Conservation (phyloP, 1,140 invertebrate genomes). For the Diploscapter pachys region DNA sequence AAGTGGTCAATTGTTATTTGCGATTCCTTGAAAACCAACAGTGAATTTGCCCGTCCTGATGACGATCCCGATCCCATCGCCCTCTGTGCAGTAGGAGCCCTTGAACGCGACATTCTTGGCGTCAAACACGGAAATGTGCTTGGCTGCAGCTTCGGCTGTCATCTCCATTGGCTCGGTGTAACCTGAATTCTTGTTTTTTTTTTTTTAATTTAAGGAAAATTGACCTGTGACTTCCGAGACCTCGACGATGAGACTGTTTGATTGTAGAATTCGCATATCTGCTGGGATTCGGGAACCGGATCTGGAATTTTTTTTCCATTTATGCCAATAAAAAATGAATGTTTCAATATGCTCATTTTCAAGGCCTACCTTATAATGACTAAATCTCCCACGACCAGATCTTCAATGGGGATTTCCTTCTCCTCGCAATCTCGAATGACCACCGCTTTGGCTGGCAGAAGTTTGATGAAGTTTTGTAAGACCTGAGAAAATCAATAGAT, state of each 20-base stretch:
- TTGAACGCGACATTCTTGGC: constrained; percentile 54
- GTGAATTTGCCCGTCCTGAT: constrained; percentile 56
- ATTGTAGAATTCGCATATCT: constrained; percentile 50
- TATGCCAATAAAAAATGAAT: background rate
- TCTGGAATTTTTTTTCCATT: constrained; percentile 22
- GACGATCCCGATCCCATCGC: constrained; percentile 55
- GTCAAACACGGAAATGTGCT: constrained; percentile 50
- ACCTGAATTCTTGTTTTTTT: constrained; percentile 58
- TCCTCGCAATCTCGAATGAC: constrained; percentile 56
- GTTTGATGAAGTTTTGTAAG: constrained; percentile 45
- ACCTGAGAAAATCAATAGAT: constrained; percentile 38
- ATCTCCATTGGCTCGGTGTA: constrained; percentile 67
- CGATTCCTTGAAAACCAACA: constrained; percentile 26
- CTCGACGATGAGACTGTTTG: constrained; percentile 67
- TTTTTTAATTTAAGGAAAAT: background rate
- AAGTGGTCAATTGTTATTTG: too few relatives aligned
- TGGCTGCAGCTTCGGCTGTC: constrained; percentile 44
- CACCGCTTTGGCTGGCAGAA: constrained; percentile 73
- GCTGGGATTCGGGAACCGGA: constrained; percentile 50
- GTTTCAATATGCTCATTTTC: background rate
- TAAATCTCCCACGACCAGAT: constrained; percentile 55
- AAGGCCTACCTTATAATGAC: constrained; percentile 41
- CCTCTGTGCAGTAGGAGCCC: constrained; percentile 56
- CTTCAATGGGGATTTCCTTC: constrained; percentile 43
- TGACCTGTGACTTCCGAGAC: constrained; percentile 71